Percentiles rank a stretch among this genome's conserved stretches.
Evolutionary conservation across 2,888 invertebrate genomes (phyloP).

Genomic region (Phengaris alcon): DNA sequence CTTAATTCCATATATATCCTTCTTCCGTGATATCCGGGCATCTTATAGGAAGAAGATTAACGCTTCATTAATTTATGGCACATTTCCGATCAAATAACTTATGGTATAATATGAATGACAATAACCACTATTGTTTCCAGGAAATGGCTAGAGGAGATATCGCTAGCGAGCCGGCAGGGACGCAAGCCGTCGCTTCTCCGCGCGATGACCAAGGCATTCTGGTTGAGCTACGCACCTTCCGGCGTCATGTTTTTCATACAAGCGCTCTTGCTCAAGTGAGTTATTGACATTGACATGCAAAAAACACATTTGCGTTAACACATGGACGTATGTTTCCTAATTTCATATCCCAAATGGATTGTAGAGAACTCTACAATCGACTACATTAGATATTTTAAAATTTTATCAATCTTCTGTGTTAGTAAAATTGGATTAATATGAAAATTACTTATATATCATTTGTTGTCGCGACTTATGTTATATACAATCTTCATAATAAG

Average conservation of each 20-base stretch:
- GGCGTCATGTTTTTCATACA: constrained; percentile 81
- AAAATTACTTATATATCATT: too few relatives aligned
- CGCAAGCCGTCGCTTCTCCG: constrained; percentile 82
- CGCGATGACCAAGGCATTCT: constrained; percentile 83
- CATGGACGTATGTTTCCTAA: not conserved
- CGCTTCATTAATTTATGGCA: not conserved
- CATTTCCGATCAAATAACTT: not conserved
- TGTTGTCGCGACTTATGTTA: too few relatives aligned
- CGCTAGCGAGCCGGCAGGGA: constrained; percentile 74
- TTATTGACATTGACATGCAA: constrained; percentile 30
- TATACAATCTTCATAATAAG: too few relatives aligned
- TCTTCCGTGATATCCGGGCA: too few relatives aligned
- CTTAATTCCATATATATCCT: too few relatives aligned
- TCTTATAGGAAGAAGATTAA: not conserved
- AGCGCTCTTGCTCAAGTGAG: constrained; percentile 73
- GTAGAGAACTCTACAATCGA: too few relatives aligned
- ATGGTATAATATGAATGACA: not conserved
- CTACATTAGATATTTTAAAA: not conserved
- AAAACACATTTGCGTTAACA: constrained; percentile 14
- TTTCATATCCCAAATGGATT: not conserved
- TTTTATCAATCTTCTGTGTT: not conserved
- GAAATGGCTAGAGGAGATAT: constrained; percentile 83
- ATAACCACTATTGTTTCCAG: constrained; percentile 63
- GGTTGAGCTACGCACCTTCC: constrained; percentile 83
- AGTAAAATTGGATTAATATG: not conserved